Evolutionary conservation across 2,113 vertebrate genomes (phyloP), one percentile per base, ranked within the genome.

Genomic region (Cranoglanis bouderius): DNA sequence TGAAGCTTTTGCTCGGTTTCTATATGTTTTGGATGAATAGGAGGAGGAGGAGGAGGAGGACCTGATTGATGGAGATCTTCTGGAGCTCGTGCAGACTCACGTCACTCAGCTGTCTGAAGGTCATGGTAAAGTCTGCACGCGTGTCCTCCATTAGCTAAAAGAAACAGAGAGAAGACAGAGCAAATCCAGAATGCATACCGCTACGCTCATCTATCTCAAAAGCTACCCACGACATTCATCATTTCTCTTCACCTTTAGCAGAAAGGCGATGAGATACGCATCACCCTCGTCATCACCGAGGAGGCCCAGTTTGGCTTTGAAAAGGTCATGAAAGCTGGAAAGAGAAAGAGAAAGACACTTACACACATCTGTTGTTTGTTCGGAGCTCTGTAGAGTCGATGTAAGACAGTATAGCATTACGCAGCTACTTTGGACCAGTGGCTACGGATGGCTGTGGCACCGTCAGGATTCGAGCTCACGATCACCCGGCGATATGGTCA

Each of bases 91-190:
- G 90, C 32, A 90, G 90, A 78, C 95, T 95, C 81, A 94, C 93
- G 93, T 97, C 96, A 90, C 96, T 96, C 83, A 97, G 94, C 84
- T 97, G 93, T 85, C 93, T 92, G 95, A 97, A 97, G 21, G 95
- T 95, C 96, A 96, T 95, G 82, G 95, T 97, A 92, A 97, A 97
- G 93, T 97, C 96, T 85, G 95, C 93, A 86, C 90, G 93, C 38
- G 94, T 95, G 78, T 97, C 95, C 94, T 96, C 95, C 94, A 96
- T 96, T 87, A 96, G 90, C 96, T 98, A 90, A 59, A 24, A 35
- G n/a, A 85, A 43, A 85, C 4, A 63, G 24, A 84, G 35, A 40
- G 61, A 65, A 83, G 14, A 78, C 1, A 13, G 59, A 32, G 65
- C n/a, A 26, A 40, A 51, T 9, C 32, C 18, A 84, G 21, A 51